These are phyloP conservation scores for Notechis scutatus DNA, from an alignment of 2,113 vertebrate genomes.

Conservation along the genomic window DNA sequence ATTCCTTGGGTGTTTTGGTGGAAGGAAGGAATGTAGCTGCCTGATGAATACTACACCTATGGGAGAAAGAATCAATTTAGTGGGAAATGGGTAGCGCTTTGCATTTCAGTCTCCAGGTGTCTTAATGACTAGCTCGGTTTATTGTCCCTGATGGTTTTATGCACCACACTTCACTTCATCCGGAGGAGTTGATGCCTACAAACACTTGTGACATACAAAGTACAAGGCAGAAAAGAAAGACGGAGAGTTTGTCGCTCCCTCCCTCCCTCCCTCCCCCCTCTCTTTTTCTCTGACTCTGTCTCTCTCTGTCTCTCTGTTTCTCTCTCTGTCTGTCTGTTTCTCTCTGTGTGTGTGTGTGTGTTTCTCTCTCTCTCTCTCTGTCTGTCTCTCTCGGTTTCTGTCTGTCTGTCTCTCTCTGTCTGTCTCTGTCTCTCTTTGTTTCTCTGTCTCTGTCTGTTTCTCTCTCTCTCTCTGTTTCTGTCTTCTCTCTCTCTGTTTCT, in stretches of 20 bases:
- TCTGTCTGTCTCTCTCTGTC: no score
- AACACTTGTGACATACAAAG: neutral
- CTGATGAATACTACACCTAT: neutral
- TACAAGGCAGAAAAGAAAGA: no score
- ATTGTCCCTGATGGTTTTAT: neutral
- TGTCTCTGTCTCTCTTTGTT: no score
- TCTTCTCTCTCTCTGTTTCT: no score
- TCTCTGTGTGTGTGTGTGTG: no score
- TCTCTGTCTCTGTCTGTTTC: no score
- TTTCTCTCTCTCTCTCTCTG: no score
- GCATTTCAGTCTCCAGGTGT: neutral
- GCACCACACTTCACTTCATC: neutral
- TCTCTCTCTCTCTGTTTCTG: no score
- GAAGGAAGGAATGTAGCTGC: neutral
- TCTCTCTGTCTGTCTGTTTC: no score
- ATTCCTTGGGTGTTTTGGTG: neutral
- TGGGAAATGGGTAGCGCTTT: neutral
- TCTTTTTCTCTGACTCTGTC: fast-evolving
- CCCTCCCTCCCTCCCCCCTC: neutral
- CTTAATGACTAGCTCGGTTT: neutral
- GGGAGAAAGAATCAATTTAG: neutral
- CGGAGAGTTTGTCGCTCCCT: neutral
- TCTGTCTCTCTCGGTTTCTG: no score
- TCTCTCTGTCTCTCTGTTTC: fast-evolving
- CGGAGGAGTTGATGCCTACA: neutral